These are phyloP conservation scores for Alsophila aescularia DNA, from an alignment of 2,888 invertebrate genomes.

Conservation along the genomic window DNA sequence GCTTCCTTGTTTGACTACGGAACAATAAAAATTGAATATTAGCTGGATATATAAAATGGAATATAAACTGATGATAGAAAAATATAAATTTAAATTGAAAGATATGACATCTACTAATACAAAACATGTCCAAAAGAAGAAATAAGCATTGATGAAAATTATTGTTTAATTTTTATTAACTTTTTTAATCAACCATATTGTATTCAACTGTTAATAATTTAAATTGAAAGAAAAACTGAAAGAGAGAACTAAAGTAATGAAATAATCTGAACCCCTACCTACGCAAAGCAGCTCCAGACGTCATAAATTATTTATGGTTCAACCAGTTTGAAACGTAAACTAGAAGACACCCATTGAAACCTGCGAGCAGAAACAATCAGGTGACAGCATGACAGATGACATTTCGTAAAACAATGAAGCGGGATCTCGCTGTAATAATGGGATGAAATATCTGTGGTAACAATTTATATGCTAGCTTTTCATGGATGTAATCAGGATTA, in stretches of 20 bases:
- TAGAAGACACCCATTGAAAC: slow-evolving; percentile 56
- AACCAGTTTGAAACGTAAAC: slow-evolving; percentile 29
- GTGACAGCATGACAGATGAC: slow-evolving; percentile 82
- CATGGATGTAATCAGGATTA: slow-evolving; percentile 12
- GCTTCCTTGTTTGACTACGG: too few species aligned
- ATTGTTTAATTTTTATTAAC: too few species aligned
- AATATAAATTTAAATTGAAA: too few species aligned
- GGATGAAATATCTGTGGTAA: slow-evolving; percentile 83
- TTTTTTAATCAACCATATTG: too few species aligned
- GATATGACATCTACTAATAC: too few species aligned
- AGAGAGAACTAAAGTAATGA: neutral
- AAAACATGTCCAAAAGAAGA: too few species aligned
- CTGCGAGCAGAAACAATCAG: slow-evolving; percentile 74
- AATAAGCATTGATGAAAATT: too few species aligned
- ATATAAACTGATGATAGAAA: too few species aligned
- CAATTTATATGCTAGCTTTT: slow-evolving; percentile 83
- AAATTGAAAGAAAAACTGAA: too few species aligned
- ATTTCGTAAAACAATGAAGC: slow-evolving; percentile 82
- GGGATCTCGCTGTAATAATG: slow-evolving; percentile 75
- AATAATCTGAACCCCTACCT: neutral
- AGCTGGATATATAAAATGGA: too few species aligned
- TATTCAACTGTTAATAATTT: too few species aligned
- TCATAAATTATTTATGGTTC: slow-evolving; percentile 13
- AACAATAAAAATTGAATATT: too few species aligned
- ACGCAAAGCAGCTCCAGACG: neutral